These are phyloP conservation scores for Lysandra bellargus DNA, from an alignment of 2,888 invertebrate genomes.

Conservation along the genomic window DNA sequence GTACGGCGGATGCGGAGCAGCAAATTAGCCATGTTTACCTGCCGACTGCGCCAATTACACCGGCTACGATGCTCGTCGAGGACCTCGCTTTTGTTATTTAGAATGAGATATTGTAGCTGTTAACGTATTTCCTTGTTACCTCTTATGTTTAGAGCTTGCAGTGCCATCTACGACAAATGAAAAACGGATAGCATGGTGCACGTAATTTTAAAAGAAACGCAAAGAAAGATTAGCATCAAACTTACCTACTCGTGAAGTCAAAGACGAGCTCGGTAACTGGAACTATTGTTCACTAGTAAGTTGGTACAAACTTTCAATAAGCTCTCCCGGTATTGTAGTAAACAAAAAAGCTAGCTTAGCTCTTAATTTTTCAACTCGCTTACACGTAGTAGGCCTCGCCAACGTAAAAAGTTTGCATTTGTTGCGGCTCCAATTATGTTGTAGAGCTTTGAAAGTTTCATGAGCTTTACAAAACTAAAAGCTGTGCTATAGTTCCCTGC, in stretches of 20 bases:
- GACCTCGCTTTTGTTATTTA: conserved; percentile 47
- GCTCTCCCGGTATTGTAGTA: background rate
- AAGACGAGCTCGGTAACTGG: background rate
- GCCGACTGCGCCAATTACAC: conserved; percentile 51
- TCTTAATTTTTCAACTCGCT: conserved; percentile 19
- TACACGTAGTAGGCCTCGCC: conserved; percentile 2
- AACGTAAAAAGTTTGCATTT: conserved; percentile 1
- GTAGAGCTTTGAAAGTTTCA: conserved; percentile 14
- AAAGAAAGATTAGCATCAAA: background rate
- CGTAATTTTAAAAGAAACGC: background rate
- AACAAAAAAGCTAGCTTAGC: background rate
- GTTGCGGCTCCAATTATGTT: conserved; percentile 16
- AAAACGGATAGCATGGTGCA: background rate
- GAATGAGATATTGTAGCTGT: conserved; percentile 39
- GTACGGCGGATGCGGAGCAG: conserved; percentile 63
- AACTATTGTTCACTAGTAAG: background rate
- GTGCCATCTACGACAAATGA: background rate
- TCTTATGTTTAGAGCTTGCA: background rate
- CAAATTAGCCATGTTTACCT: conserved; percentile 71
- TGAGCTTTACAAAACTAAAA: conserved; percentile 18
- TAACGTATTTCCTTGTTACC: conserved; percentile 35
- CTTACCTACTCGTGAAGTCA: background rate
- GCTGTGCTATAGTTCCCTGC: background rate
- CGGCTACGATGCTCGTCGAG: conserved; percentile 57
- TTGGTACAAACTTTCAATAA: background rate